A percentile compares a stretch with the other conserved stretches of the same genome.
Evolutionary conservation across 2,797 vertebrate genomes (phyloP).

Genomic region (Myripristis jacobus): DNA sequence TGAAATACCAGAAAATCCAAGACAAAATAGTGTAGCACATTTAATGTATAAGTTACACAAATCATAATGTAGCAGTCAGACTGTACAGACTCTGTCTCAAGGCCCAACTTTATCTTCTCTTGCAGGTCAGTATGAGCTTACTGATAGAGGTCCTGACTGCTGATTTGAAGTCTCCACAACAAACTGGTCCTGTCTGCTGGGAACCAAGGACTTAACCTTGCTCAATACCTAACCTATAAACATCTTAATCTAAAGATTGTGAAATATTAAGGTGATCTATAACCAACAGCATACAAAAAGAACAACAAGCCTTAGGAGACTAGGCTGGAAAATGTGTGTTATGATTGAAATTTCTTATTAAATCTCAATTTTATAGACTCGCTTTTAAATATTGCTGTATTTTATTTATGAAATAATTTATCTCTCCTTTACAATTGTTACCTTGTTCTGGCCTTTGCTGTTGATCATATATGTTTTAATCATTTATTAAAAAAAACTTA

Average conservation of each 20-base stretch:
- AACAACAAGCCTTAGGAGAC: no score
- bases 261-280: no score
- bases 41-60: not conserved
- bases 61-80: not conserved
- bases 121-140: conserved; percentile 19
- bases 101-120: conserved; percentile 43
- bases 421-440: no score
- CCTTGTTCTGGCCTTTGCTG: no score
- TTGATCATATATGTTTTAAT: no score
- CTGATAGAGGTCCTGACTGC: conserved; percentile 64
- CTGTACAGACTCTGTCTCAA: conserved; percentile 27
- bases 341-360: no score
- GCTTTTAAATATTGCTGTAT: no score
- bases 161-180: conserved; percentile 65
- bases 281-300: no score
- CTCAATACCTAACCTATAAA: conserved; percentile 31
- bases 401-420: no score
- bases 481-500: no score
- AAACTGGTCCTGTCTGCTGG: conserved; percentile 54
- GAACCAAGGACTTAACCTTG: conserved; percentile 71
- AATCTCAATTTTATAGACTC: no score
- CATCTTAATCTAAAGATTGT: not conserved
- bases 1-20: not conserved
- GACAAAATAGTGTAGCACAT: not conserved
- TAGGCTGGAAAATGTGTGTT: no score